Evolutionary conservation across 2,797 vertebrate species (phyloP).

Genomic region (Micropoecilia bifurca): DNA sequence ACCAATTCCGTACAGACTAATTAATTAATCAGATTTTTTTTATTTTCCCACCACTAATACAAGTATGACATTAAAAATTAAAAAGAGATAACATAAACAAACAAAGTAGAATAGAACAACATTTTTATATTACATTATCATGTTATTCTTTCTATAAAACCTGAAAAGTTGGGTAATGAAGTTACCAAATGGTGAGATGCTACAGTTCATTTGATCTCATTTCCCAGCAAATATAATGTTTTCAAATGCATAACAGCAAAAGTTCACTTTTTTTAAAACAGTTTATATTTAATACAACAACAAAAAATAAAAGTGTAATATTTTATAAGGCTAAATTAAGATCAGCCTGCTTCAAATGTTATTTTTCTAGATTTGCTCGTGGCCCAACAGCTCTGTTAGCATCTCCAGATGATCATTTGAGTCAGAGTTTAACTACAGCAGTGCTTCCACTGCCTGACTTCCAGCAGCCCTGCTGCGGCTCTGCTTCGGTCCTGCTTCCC

Average conservation of each 20-base stretch:
- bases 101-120: neutral
- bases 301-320: neutral
- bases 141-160: neutral
- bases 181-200: neutral
- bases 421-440: neutral
- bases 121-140: neutral
- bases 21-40: no score
- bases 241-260: neutral
- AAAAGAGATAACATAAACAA: neutral
- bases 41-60: neutral
- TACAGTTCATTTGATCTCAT: neutral
- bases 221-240: neutral
- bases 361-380: neutral
- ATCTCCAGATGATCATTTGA: neutral
- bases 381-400: neutral
- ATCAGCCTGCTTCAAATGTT: neutral
- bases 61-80: neutral
- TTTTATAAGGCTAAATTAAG: neutral
- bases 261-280: neutral
- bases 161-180: neutral
- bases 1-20: no score
- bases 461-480: constrained; percentile 25
- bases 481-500: constrained; percentile 20
- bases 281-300: neutral
- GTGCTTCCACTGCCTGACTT: neutral